Evolutionary conservation across 2,113 vertebrate species (phyloP).

Genomic region (Noctilio leporinus): DNA sequence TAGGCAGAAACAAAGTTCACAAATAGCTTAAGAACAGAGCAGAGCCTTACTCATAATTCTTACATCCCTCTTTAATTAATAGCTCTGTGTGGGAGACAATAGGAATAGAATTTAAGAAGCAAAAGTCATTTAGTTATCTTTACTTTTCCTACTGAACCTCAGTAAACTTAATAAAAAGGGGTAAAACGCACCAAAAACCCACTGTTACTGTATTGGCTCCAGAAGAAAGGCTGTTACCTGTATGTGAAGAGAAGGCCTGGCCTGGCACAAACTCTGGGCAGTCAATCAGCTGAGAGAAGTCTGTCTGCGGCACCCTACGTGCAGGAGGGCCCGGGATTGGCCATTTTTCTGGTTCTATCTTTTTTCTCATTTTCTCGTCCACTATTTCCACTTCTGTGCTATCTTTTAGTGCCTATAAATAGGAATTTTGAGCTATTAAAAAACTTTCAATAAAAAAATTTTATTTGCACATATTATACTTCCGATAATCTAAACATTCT

Average conservation of each 20-base stretch:
- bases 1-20: slow-evolving; percentile 13
- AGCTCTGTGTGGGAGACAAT: background rate
- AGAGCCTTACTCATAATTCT: background rate
- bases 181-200: slow-evolving; percentile 31
- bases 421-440: slow-evolving; percentile 22
- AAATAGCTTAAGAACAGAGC: background rate
- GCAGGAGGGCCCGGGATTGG: slow-evolving; percentile 86
- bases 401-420: slow-evolving; percentile 90
- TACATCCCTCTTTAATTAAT: slow-evolving; percentile 23
- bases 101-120: slow-evolving; percentile 24
- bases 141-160: slow-evolving; percentile 44
- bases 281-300: slow-evolving; percentile 94
- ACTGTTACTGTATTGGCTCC: slow-evolving; percentile 30
- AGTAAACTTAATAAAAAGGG: slow-evolving; percentile 28
- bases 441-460: background rate
- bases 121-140: slow-evolving; percentile 6
- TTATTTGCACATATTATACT: background rate
- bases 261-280: slow-evolving; percentile 97
- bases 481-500: background rate
- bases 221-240: slow-evolving; percentile 82
- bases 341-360: slow-evolving; percentile 92
- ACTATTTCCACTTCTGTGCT: slow-evolving; percentile 93
- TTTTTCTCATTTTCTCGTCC: slow-evolving; percentile 90
- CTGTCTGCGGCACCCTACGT: slow-evolving; percentile 84
- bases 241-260: slow-evolving; percentile 81